These are phyloP conservation scores for Sminthopsis crassicaudata DNA, from an alignment of 2,113 vertebrate species.

Conservation along the genomic window DNA sequence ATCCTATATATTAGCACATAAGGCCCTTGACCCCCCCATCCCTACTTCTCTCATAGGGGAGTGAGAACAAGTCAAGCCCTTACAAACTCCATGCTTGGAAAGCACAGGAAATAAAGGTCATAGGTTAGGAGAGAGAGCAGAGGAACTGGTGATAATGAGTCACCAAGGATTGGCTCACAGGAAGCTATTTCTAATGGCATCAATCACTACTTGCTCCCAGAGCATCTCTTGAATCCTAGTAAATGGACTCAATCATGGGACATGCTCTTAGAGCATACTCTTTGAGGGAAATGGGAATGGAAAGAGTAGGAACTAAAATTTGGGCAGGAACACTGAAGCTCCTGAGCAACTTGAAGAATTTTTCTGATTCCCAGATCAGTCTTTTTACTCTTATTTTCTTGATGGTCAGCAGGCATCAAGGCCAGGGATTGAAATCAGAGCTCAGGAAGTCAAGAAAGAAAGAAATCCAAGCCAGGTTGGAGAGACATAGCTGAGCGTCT, in stretches of 20 bases:
- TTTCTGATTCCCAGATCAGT: not conserved
- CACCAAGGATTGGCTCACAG: not conserved
- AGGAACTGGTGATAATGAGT: not conserved
- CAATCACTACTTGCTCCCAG: not conserved
- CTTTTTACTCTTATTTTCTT: not conserved
- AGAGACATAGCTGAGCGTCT: not conserved
- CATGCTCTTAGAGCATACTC: not conserved
- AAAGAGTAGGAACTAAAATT: not conserved
- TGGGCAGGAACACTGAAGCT: not conserved
- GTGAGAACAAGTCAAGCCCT: not conserved
- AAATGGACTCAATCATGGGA: not conserved
- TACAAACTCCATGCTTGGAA: not conserved
- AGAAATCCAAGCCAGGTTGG: not conserved
- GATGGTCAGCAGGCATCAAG: not conserved
- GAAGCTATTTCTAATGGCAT: not conserved
- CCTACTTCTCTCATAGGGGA: not conserved
- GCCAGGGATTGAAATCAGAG: not conserved
- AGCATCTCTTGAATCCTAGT: not conserved
- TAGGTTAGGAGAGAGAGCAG: not conserved
- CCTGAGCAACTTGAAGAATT: not conserved
- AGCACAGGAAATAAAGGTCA: not conserved
- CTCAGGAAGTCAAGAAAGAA: not conserved
- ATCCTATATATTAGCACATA: not conserved
- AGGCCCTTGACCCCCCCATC: not conserved
- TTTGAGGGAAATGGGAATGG: not conserved